Base-by-base conservation (phyloP, 2,888 invertebrate species). In the Xestoiulus laeticollis region DNA sequence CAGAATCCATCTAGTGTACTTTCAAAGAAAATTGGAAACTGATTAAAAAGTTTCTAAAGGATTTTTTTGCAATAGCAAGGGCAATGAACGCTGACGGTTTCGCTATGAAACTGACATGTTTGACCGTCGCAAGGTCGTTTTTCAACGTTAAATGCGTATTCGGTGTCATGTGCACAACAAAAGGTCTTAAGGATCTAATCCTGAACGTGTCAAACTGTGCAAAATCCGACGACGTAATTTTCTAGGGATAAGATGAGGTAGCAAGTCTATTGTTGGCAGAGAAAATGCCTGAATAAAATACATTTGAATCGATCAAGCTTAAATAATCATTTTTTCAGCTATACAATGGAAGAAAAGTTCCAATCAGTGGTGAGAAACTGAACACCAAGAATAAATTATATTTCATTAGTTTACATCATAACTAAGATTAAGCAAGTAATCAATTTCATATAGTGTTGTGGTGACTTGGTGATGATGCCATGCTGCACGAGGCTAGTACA, bases 151-250 rank as follows among this genome's bases (percentile, higher is more conserved):
- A 68, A 68, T 19, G 68, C n/a, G 68, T 6, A 19, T 68, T 5
- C 8, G 68, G 68, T 68, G 68, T 68, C 68, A 68, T 68, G n/a
- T 4, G 26, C 68, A 26, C 68, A 68, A 68, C 68, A 68, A 68
- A 68, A 68, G 68, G 68, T 68, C 68, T 68, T 68, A 68, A 26
- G 68, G 10, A 68, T 68, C 68, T 68, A 68, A 68, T 68, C 68
- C 68, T 4, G 68, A 68, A 26, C 68, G 68, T 68, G 68, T 68
- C 68, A 68, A 68, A 68, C 68, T 26, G 68, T 68, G 68, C 10
- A 68, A 68, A 68, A 68, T 68, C 68, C 68, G 26, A 68, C 68
- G 68, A 26, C 68, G 68, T 19, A 68, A 68, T 68, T 68, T 68
- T 68, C 26, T 22, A 16, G 1, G 68, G 26, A 68, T 68, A 68